Evolutionary conservation across 2,113 vertebrate species (phyloP), one percentile per base, ranked within the genome.

Genomic region (Rhadina sibilatrix): DNA sequence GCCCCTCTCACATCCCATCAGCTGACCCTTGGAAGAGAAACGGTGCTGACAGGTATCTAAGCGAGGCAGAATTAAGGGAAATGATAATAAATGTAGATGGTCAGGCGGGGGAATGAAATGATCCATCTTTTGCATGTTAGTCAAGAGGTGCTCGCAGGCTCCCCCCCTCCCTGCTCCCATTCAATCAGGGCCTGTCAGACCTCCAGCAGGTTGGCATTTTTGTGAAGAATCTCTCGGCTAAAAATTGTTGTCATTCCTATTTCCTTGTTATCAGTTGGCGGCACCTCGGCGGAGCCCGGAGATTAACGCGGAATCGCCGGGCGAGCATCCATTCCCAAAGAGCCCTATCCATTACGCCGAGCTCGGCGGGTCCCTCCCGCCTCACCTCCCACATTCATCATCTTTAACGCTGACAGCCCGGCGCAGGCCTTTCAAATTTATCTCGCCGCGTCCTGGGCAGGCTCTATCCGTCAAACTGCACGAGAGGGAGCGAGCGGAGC

Each of bases 201-300:
- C 98, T 98, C 97, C 97, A 97, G 98, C 98, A 96, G 97, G 97
- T 97, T 98, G 98, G 98, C 98, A 98, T 99, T 99, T 99, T 98
- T 98, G 99, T 99, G 99, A 99, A 98, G 99, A 99, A 99, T 99
- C 99, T 99, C 98, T 97, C 95, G 94, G 97, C 99, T 99, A 99
- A 99, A 99, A 99, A 99, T 99, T 99, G 99, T 99, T 99, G 99
- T 99, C 99, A 99, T 99, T 98, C 98, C 99, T 98, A 99, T 99
- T 99, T 99, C 99, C 99, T 98, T 98, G 98, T 99, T 99, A 99
- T 99, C 99, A 99, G 98, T 95, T 92, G 97, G 98, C 97, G 96
- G 98, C 97, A 96, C 96, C 97, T 98, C 97, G 91, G 96, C 95
- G 93, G 97, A 96, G 96, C 98, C 98, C 96, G 15, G 98, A 98